Conservation (phyloP, 1,140 invertebrate species). For the Gonatopus flavifemur region DNA sequence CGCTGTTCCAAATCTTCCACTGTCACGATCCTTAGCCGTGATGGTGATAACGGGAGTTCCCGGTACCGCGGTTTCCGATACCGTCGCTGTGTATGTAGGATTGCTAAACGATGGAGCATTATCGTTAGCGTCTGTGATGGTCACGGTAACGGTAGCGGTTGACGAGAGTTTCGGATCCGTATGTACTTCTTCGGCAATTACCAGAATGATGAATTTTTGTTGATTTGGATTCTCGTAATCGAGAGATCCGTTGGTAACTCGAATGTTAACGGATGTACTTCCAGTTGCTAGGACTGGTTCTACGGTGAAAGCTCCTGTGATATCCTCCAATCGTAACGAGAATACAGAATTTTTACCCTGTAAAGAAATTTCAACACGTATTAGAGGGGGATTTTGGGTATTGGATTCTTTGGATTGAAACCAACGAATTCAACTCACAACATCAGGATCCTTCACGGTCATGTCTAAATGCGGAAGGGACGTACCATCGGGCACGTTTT, state of each 20-base stretch:
- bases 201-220: constrained; percentile 85
- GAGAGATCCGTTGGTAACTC: constrained; percentile 76
- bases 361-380: no score
- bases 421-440: constrained; percentile 61
- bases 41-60: constrained; percentile 75
- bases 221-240: constrained; percentile 93
- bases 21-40: constrained; percentile 82
- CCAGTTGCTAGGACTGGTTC: constrained; percentile 79
- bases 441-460: constrained; percentile 82
- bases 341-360: constrained; percentile 82
- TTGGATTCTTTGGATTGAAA: neutral
- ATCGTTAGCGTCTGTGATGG: constrained; percentile 86
- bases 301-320: constrained; percentile 79
- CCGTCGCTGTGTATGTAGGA: constrained; percentile 69
- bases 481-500: constrained; percentile 80
- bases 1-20: constrained; percentile 72
- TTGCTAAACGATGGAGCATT: constrained; percentile 81
- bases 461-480: constrained; percentile 82
- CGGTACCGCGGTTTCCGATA: constrained; percentile 73
- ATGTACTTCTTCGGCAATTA: constrained; percentile 78
- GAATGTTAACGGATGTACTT: constrained; percentile 78
- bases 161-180: constrained; percentile 76
- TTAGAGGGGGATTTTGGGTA: no score
- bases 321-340: constrained; percentile 74
- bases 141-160: constrained; percentile 83